These are phyloP conservation scores for Agelastica alni DNA, from an alignment of 2,888 invertebrate species.

Conservation along the genomic window DNA sequence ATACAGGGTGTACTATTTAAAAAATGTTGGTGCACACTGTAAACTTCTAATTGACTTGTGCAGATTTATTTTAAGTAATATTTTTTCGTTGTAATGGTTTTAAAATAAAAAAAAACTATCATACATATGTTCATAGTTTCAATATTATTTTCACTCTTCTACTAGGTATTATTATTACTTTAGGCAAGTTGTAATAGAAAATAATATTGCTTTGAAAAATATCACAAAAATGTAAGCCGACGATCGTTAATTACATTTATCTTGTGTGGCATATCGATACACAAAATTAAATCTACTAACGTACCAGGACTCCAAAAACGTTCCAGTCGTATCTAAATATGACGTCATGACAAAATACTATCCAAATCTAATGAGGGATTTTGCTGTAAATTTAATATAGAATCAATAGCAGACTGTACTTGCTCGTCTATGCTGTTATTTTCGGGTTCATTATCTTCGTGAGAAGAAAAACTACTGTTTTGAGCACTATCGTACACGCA, in stretches of 20 bases:
- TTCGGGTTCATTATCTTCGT: conserved; percentile 46
- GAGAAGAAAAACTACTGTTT: conserved; percentile 33
- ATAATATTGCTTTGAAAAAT: conserved; percentile 20
- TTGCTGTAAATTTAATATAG: conserved; percentile 73
- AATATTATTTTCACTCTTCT: no score
- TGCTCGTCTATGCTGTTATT: conserved; percentile 73
- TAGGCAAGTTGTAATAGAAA: conserved; percentile 5
- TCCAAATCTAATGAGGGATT: conserved; percentile 48
- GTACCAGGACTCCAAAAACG: conserved; percentile 27
- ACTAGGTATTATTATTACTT: conserved; percentile 7
- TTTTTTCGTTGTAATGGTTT: no score
- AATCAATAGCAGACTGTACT: conserved; percentile 80
- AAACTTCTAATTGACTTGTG: no score
- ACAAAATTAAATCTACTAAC: background rate
- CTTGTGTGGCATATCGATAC: no score
- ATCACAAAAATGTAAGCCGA: conserved; percentile 18
- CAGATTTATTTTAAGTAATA: no score
- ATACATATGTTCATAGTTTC: no score
- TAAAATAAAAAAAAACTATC: no score
- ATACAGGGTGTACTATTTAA: no score
- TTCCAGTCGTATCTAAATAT: conserved; percentile 36
- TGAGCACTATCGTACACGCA: conserved; percentile 27
- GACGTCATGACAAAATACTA: conserved; percentile 58
- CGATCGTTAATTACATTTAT: background rate
- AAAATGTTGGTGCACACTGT: no score